phyloP scores from a whole-genome alignment of 2,888 invertebrate species.

The Aporophyla lueneburgensis region DNA sequence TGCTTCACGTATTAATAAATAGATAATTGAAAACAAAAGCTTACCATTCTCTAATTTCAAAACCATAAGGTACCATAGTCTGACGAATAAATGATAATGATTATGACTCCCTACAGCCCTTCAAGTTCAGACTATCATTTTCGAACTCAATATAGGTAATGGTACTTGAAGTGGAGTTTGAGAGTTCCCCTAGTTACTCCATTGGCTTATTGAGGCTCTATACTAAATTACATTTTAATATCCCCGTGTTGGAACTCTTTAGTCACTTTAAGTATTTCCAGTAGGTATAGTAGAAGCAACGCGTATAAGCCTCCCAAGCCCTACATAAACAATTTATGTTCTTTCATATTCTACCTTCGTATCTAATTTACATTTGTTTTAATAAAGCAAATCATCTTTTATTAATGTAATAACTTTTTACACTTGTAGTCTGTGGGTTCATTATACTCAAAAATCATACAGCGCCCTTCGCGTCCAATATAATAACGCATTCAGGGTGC shows the following conservation, averaged over 20 bases:
- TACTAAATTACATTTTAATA: slow-evolving; percentile 10
- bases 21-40: too few species aligned
- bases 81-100: too few species aligned
- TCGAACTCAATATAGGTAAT: not conserved
- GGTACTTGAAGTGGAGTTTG: not conserved
- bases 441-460: too few species aligned
- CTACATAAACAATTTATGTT: not conserved
- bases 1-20: too few species aligned
- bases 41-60: too few species aligned
- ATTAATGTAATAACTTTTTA: not conserved
- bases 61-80: too few species aligned
- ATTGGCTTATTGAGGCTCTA: not conserved
- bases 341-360: not conserved
- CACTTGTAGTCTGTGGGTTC: too few species aligned
- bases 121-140: not conserved
- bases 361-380: slow-evolving; percentile 2
- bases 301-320: not conserved
- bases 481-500: too few species aligned
- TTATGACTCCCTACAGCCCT: not conserved
- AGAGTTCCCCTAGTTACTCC: not conserved
- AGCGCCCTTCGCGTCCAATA: too few species aligned
- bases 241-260: not conserved
- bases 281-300: not conserved
- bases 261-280: not conserved
- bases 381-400: not conserved